phyloP scores from a whole-genome alignment of 2,797 vertebrate genomes.

The Cossypha polioptera region DNA sequence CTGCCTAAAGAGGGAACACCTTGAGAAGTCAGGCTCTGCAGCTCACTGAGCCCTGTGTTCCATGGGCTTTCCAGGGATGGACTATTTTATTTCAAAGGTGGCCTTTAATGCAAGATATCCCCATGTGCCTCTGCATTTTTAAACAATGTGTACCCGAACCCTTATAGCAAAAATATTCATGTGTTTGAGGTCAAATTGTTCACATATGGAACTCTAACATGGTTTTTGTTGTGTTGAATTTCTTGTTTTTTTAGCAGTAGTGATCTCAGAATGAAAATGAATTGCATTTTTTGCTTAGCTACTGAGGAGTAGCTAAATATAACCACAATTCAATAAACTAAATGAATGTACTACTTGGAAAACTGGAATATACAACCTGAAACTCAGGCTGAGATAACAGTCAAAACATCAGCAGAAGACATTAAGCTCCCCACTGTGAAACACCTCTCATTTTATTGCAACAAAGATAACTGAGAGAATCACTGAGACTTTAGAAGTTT shows the following conservation, averaged over 20 bases:
- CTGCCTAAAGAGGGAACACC: neutral
- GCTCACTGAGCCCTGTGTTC: neutral
- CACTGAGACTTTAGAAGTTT: neutral
- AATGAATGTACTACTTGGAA: neutral
- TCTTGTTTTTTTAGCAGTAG: neutral
- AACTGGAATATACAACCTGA: neutral
- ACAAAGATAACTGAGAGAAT: neutral
- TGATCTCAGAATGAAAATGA: neutral
- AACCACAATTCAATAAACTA: neutral
- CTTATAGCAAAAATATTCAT: neutral
- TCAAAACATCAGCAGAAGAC: neutral
- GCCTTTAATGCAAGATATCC: neutral
- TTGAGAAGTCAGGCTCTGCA: neutral
- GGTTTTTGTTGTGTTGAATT: neutral
- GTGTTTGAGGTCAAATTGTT: neutral
- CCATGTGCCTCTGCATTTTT: neutral
- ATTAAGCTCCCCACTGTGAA: neutral
- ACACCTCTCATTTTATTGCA: slow-evolving; percentile 4
- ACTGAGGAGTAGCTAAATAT: neutral
- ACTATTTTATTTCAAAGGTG: neutral
- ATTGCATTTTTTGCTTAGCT: neutral
- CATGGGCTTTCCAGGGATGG: neutral
- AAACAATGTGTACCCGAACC: neutral
- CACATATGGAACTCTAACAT: neutral
- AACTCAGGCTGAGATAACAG: neutral